Evolutionary conservation across 2,113 vertebrate genomes (phyloP).

Genomic region (Trinectes maculatus): DNA sequence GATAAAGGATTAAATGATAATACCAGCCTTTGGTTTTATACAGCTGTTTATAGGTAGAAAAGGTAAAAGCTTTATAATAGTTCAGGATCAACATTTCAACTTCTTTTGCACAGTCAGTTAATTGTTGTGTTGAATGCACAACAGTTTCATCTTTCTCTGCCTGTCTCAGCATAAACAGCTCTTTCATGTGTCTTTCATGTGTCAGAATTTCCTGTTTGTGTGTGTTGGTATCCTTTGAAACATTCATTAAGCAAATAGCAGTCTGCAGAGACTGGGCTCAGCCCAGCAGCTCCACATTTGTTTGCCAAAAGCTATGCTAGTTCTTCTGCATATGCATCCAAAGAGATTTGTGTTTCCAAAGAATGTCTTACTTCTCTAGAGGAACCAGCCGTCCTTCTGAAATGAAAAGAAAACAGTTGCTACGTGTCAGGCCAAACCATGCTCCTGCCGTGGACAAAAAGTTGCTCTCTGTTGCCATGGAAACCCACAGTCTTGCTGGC

Average conservation of each 20-base stretch:
- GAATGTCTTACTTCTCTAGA: not conserved
- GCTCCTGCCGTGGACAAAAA: conserved; percentile 46
- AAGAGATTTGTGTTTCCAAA: conserved; percentile 33
- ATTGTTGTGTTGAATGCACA: conserved; percentile 14
- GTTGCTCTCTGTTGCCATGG: conserved; percentile 67
- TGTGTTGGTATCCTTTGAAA: not conserved
- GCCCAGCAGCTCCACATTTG: not conserved
- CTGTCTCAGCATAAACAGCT: conserved; percentile 22
- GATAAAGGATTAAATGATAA: conserved; percentile 34
- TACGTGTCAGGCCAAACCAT: conserved; percentile 21
- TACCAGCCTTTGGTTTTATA: conserved; percentile 2
- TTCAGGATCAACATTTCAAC: conserved; percentile 9
- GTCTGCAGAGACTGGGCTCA: conserved; percentile 1
- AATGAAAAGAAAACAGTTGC: conserved; percentile 40
- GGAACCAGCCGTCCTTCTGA: conserved; percentile 9
- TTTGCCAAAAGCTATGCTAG: no score
- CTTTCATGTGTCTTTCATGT: conserved; percentile 42
- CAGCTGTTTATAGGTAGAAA: conserved; percentile 7
- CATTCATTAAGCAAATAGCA: conserved; percentile 6
- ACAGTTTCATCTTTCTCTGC: not conserved
- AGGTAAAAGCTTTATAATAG: conserved; percentile 28
- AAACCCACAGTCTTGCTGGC: conserved; percentile 61
- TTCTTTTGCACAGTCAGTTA: conserved; percentile 20
- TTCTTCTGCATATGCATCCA: conserved; percentile 8
- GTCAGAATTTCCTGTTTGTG: conserved; percentile 63